Evolutionary conservation across 2,797 vertebrate species (phyloP).

Genomic region (Gallinago stenura): DNA sequence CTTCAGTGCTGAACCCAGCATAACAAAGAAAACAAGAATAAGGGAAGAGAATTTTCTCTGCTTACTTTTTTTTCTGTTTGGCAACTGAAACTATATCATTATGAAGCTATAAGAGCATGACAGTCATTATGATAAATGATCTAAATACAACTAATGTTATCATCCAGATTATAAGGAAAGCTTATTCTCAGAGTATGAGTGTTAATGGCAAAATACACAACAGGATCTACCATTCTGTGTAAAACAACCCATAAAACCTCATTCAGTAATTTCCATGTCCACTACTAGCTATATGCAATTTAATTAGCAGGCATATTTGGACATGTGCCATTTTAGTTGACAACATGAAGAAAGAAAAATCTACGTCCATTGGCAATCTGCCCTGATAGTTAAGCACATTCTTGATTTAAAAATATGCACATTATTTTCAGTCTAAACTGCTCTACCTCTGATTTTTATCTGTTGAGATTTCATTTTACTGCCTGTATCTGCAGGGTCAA

Average conservation of each 20-base stretch:
- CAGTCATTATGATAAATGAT: background rate
- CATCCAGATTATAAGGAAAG: background rate
- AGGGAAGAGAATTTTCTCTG: background rate
- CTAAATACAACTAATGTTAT: slow-evolving; percentile 28
- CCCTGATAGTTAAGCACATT: slow-evolving; percentile 33
- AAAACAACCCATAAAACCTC: slow-evolving; percentile 26
- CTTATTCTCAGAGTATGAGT: background rate
- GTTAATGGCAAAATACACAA: slow-evolving; percentile 44
- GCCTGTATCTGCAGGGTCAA: background rate
- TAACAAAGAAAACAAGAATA: background rate
- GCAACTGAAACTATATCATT: background rate
- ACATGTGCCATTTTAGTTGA: slow-evolving; percentile 28
- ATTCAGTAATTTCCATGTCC: slow-evolving; percentile 30
- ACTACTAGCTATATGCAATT: slow-evolving; percentile 16
- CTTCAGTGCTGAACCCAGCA: background rate
- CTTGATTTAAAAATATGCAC: slow-evolving; percentile 29
- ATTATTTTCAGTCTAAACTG: slow-evolving; percentile 14
- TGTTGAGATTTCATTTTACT: slow-evolving; percentile 1
- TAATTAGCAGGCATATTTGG: slow-evolving; percentile 43
- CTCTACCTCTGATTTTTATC: slow-evolving; percentile 6
- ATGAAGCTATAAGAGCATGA: background rate
- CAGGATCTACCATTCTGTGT: slow-evolving; percentile 26
- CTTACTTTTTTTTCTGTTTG: background rate
- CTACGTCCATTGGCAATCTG: slow-evolving; percentile 19
- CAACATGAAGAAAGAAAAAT: slow-evolving; percentile 36